These are phyloP conservation scores for Steatornis caripensis DNA, from an alignment of 2,113 vertebrate genomes.

Conservation along the genomic window DNA sequence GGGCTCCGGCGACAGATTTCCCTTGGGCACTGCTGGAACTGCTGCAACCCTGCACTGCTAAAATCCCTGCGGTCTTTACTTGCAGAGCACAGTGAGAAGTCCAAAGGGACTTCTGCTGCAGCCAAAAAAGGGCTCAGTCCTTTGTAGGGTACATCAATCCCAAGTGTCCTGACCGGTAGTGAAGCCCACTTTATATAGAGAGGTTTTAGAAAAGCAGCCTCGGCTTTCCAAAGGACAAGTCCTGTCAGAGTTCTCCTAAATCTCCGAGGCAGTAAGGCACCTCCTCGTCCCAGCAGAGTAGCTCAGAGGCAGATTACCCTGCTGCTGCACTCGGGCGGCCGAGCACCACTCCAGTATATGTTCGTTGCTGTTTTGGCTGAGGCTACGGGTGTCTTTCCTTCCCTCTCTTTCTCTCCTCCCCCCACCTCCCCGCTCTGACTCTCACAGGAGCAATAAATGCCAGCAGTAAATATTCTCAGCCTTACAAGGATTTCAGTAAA, in stretches of 20 bases:
- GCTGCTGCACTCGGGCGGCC: background rate
- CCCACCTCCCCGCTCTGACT: background rate
- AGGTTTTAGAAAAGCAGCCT: background rate
- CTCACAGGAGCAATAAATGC: conserved; percentile 68
- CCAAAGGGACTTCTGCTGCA: background rate
- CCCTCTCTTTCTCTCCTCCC: background rate
- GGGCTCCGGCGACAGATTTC: accelerated
- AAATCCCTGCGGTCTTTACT: background rate
- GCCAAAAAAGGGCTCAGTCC: background rate
- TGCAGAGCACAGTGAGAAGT: background rate
- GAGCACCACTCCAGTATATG: background rate
- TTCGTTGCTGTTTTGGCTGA: conserved; percentile 47
- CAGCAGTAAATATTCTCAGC: conserved; percentile 64
- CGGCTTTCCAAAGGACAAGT: background rate
- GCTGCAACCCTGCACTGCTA: background rate
- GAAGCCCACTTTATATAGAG: background rate
- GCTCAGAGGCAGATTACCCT: background rate
- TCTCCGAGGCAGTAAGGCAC: background rate
- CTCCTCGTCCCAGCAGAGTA: background rate
- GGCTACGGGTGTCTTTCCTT: conserved; percentile 10
- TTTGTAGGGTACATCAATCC: background rate
- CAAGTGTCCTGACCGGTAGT: background rate
- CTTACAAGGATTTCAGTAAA: conserved; percentile 65
- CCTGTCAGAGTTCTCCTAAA: background rate
- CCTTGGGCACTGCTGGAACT: background rate